Evolutionary conservation across 2,888 invertebrate genomes (phyloP), one percentile per base, ranked within the genome.

Genomic region (Chloroclysta siterata): DNA sequence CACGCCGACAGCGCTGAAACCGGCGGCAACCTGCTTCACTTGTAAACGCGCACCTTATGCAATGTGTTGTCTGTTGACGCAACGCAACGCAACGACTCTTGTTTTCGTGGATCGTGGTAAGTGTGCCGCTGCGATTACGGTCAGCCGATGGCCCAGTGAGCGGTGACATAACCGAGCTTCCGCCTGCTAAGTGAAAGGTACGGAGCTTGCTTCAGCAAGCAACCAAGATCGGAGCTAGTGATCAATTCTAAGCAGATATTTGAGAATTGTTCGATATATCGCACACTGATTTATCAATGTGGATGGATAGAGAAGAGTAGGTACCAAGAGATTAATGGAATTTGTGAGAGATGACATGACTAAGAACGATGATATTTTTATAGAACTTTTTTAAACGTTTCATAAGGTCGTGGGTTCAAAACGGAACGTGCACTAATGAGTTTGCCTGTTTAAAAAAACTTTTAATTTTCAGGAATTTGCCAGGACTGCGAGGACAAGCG

Each of bases 71-170:
- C 51, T 79, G 82, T 84, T 89, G 90, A 89, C 88, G 90, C 88
- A 89, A 90, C 82, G 79, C 42, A 52, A 88, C 88, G 90, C 88
- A 89, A 90, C 82, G 78, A 63, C 62, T 63, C 79, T 84, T 89
- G 88, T 89, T 90, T 90, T 89, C 88, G 87, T 87, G 84, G 87
- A 86, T 88, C 88, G 88, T 80, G 83, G 85, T 88, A 92, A 93
- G 90, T 91, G 83, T 91, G 91, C 83, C 91, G 87, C 79, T 73
- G 80, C 79, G 84, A 90, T 90, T 86, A 83, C 90, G 90, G 90
- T 89, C 90, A 89, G 83, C 81, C 82, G 86, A 84, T 91, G 91
- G 85, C 90, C 90, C 87, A 90, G 81, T 88, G 82, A 78, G 82
- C 66, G 53, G 69, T 92, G 90, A 91, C 88, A 89, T 91, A 92